Conservation (phyloP, 92 coral and sea anemone species). For the Nematostella vectensis region DNA sequence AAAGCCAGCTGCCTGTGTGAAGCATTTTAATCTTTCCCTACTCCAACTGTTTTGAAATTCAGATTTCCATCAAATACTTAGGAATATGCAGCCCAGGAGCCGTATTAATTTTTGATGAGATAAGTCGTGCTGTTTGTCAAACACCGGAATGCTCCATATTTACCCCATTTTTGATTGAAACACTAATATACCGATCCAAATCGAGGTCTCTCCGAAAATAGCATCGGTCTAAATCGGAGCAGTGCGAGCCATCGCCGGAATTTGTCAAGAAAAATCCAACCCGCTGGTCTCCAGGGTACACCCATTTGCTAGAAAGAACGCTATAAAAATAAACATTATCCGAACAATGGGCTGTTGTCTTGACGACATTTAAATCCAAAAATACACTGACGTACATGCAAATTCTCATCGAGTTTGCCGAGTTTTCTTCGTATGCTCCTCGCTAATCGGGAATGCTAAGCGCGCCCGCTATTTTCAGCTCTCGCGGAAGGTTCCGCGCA, state of each 20-base stretch:
- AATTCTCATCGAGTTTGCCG: constrained; percentile 10
- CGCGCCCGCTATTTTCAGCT: neutral
- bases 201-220: neutral
- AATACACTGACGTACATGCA: constrained; percentile 37
- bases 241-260: constrained; percentile 9
- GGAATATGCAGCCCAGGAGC: too few relatives aligned
- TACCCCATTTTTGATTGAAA: neutral
- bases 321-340: constrained; percentile 11
- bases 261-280: constrained; percentile 20
- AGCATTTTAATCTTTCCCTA: too few relatives aligned
- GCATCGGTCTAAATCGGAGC: neutral
- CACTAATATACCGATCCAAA: neutral
- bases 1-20: too few relatives aligned
- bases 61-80: constrained; percentile 7
- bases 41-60: constrained; percentile 23
- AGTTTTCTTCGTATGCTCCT: constrained; percentile 4
- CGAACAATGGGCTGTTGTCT: constrained; percentile 26
- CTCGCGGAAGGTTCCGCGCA: neutral
- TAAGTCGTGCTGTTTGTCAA: neutral
- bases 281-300: constrained; percentile 18
- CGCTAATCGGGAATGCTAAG: neutral
- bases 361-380: constrained; percentile 21
- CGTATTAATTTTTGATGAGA: constrained; percentile 16
- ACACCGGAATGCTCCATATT: neutral
- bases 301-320: constrained; percentile 34